Evolutionary conservation across 1,140 invertebrate genomes (phyloP).

Genomic region (Campoletis sonorensis): DNA sequence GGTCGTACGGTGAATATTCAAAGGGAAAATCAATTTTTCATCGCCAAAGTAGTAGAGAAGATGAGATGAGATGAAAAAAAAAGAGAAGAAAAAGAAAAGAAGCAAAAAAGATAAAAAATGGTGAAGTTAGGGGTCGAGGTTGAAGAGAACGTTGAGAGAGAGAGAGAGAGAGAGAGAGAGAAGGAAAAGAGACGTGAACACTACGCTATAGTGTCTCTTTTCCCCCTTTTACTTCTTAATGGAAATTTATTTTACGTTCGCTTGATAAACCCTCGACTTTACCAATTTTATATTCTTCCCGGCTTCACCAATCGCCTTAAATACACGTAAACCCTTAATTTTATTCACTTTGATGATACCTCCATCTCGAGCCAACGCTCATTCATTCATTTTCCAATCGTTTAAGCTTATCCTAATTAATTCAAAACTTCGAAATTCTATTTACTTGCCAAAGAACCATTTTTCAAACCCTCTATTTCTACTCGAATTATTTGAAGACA

Average conservation of each 20-base stretch:
- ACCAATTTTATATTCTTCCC: not conserved
- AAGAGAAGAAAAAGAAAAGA: conserved; percentile 9
- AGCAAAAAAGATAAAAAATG: no score
- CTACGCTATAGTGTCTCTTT: not conserved
- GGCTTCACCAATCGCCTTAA: not conserved
- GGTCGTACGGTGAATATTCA: conserved; percentile 25
- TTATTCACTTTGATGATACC: not conserved
- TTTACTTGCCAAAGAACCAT: no score
- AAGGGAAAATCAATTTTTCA: conserved; percentile 38
- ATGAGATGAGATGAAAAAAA: conserved; percentile 21
- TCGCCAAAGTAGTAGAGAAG: conserved; percentile 22
- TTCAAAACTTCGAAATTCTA: no score
- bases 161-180: conserved; percentile 17
- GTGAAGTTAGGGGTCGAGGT: conserved; percentile 22
- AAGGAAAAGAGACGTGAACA: conserved; percentile 24
- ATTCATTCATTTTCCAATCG: not conserved
- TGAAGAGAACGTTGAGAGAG: conserved; percentile 7
- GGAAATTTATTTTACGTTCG: not conserved
- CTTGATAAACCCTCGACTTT: not conserved
- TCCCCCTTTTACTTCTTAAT: not conserved
- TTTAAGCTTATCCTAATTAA: not conserved
- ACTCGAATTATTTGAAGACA: no score
- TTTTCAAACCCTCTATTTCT: no score
- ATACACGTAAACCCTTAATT: not conserved
- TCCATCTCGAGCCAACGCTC: not conserved